phyloP scores from a whole-genome alignment of 2,113 vertebrate genomes.

The Microtus ochrogaster region DNA sequence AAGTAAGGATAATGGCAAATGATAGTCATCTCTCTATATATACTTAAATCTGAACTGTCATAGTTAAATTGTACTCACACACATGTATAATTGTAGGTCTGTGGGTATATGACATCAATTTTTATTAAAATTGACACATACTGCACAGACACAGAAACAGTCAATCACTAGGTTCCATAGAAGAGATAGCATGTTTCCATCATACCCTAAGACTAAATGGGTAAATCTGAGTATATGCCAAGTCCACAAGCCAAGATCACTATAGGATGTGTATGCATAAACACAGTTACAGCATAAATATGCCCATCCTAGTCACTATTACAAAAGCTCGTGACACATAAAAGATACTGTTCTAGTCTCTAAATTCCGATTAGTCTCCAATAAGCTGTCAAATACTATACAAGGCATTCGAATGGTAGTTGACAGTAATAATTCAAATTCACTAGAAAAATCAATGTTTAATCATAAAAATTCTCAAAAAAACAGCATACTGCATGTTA shows the following conservation, averaged over 20 bases:
- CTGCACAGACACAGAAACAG: background rate
- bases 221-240: conserved; percentile 40
- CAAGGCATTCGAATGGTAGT: conserved; percentile 32
- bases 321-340: conserved; percentile 43
- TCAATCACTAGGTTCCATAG: conserved; percentile 8
- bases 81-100: background rate
- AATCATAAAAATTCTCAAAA: conserved; percentile 67
- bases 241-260: conserved; percentile 46
- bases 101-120: conserved; percentile 15
- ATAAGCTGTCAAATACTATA: conserved; percentile 52
- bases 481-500: conserved; percentile 58
- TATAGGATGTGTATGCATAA: conserved; percentile 43
- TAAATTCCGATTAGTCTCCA: conserved; percentile 28
- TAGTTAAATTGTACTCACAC: background rate
- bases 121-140: conserved; percentile 50
- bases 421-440: conserved; percentile 48
- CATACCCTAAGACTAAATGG: conserved; percentile 20
- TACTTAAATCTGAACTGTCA: background rate
- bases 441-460: conserved; percentile 66
- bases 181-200: conserved; percentile 40
- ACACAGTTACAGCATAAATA: conserved; percentile 37
- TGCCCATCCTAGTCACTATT: background rate
- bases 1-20: conserved; percentile 31
- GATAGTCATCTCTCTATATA: background rate
- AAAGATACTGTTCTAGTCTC: conserved; percentile 32